These are phyloP conservation scores for Urocyon cinereoargenteus DNA, from an alignment of 2,797 vertebrate genomes.

Conservation along the genomic window DNA sequence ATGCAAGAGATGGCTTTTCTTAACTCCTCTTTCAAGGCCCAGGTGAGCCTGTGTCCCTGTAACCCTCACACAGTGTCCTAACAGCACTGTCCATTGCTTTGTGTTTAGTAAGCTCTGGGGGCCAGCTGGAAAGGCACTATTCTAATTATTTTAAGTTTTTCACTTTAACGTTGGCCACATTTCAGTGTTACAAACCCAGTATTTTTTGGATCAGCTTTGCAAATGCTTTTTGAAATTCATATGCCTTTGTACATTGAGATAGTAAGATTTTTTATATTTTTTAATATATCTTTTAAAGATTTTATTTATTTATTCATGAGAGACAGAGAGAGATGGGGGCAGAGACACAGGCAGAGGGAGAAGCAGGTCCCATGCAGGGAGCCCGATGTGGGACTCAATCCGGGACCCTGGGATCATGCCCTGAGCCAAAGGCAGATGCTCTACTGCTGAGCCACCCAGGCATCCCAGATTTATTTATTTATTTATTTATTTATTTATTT, in stretches of 20 bases:
- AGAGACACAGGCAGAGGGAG: too few species aligned
- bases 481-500: not conserved
- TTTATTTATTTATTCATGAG: too few species aligned
- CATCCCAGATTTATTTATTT: not conserved
- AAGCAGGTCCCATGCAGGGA: too few species aligned
- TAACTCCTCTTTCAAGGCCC: not conserved
- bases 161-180: not conserved
- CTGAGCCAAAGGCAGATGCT: too few species aligned
- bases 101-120: not conserved
- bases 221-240: not conserved
- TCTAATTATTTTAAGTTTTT: constrained; percentile 1
- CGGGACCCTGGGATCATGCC: too few species aligned
- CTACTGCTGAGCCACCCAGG: too few species aligned
- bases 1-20: not conserved
- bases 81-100: not conserved
- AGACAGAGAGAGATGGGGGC: too few species aligned
- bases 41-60: not conserved
- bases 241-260: not conserved
- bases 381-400: too few species aligned
- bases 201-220: not conserved
- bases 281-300: not conserved
- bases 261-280: not conserved
- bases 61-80: not conserved
- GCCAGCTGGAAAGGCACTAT: not conserved
- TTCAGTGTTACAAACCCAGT: not conserved